Evolutionary conservation across 2,113 vertebrate species (phyloP), one percentile per base, ranked within the genome.

Genomic region (Hystrix brachyura): DNA sequence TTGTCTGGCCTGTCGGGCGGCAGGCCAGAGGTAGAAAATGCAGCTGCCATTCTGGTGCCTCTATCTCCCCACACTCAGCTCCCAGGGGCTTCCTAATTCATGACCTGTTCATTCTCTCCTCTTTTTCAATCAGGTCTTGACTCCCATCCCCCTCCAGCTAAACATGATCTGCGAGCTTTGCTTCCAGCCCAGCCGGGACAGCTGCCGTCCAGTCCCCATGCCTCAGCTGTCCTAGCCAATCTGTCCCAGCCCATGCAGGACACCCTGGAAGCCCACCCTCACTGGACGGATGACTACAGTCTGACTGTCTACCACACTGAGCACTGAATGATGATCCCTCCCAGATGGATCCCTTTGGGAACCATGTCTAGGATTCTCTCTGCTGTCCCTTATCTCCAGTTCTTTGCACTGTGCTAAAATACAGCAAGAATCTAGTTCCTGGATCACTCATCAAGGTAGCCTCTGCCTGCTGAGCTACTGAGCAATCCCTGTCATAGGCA

Each of bases 11-110:
- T 90, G 21, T 55, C 2, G 7, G 23, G 25, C 9, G 29, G n/a
- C 64, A 19, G 1, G 2, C 32, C 34, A 6, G 27, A 81, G n/a
- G 64, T 64, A 64, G 25, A 59, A 90, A 92, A 69, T 1, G 23
- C 46, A 51, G 12, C 18, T 5, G 2, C 1, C 0, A 0, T 71
- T 71, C 38, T 91, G 7, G 13, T 3, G 4, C 9, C 1, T 4
- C 17, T 7, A 17, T 13, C 17, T 55, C 48, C 29, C 34, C 3
- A 5, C 5, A 0, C 21, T 29, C 21, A n/a, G 18, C n/a, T 89
- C 59, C 48, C 18, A 6, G 53, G 23, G 11, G 8, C 11, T 92
- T 46, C 74, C 38, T 23, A n/a, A 51, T 15, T 51, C 48, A 55
- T 13, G 0, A 15, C 38, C 51, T 46, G 6, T 27, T 18, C 13